Percentiles rank a stretch among this genome's conserved stretches.
phyloP scores from a whole-genome alignment of 1,140 invertebrate genomes.

The Diorhabda sublineata region DNA sequence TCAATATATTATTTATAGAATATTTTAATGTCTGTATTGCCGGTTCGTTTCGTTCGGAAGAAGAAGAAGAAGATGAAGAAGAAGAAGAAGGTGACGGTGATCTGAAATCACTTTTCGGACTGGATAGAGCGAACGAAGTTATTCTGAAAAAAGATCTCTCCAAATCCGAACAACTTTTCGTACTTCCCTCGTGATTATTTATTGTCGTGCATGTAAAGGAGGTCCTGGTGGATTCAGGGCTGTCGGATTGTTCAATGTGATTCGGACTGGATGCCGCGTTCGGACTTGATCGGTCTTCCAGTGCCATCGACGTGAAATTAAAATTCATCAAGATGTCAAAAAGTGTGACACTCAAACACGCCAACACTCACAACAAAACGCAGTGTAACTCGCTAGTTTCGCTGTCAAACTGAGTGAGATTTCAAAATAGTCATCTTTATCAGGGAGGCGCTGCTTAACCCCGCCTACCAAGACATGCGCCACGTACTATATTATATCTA shows the following conservation, averaged over 20 bases:
- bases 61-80: conserved; percentile 24
- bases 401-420: conserved; percentile 50
- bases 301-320: conserved; percentile 38
- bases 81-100: conserved; percentile 32
- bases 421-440: conserved; percentile 52
- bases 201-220: conserved; percentile 44
- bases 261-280: conserved; percentile 39
- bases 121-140: conserved; percentile 41
- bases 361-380: conserved; percentile 17
- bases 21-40: conserved; percentile 44
- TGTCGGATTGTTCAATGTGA: conserved; percentile 25
- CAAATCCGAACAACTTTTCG: conserved; percentile 20
- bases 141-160: conserved; percentile 41
- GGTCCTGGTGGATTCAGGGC: conserved; percentile 43
- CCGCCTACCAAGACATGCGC: conserved; percentile 39
- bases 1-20: conserved; percentile 44
- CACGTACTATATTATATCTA: conserved; percentile 28
- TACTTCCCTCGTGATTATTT: conserved; percentile 27
- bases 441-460: conserved; percentile 37
- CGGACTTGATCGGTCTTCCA: conserved; percentile 45
- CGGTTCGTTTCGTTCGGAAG: conserved; percentile 34
- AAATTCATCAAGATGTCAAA: conserved; percentile 17
- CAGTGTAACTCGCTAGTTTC: conserved; percentile 45
- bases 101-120: conserved; percentile 35
- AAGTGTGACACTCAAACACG: conserved; percentile 11